Conservation (phyloP, 2,888 invertebrate genomes). For the Ptycholaimellus sp. region DNA sequence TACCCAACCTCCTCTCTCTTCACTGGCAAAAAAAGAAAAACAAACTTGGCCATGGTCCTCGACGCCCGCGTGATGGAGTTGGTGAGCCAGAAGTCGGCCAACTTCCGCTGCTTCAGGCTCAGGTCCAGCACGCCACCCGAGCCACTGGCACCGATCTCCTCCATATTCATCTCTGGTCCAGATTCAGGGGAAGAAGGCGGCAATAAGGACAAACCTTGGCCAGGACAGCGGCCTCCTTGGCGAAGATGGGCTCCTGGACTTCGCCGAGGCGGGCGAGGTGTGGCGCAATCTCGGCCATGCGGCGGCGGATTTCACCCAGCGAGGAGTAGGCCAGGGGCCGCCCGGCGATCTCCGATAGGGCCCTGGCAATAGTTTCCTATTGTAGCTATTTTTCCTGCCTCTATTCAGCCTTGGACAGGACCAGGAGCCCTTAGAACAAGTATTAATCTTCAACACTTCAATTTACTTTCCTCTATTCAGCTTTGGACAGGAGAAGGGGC, state of each 20-base stretch:
- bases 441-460: no score
- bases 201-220: constrained; percentile 8
- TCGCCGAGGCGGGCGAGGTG: constrained; percentile 60
- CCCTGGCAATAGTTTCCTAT: no score
- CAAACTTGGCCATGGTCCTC: constrained; percentile 94
- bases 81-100: constrained; percentile 65
- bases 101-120: constrained; percentile 32
- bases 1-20: no score
- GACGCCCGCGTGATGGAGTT: constrained; percentile 84
- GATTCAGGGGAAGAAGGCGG: no score
- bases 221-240: constrained; percentile 51
- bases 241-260: constrained; percentile 58
- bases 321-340: constrained; percentile 58
- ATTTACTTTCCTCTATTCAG: no score
- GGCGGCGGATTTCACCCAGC: constrained; percentile 50
- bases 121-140: not conserved
- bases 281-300: constrained; percentile 62
- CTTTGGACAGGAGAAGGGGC: no score
- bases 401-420: no score
- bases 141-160: not conserved
- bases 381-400: no score
- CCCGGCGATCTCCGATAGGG: constrained; percentile 65
- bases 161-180: no score
- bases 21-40: no score
- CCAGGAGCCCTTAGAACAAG: no score